Evolutionary conservation across 2,113 vertebrate species (phyloP).

Genomic region (Nesospiza acunhae): DNA sequence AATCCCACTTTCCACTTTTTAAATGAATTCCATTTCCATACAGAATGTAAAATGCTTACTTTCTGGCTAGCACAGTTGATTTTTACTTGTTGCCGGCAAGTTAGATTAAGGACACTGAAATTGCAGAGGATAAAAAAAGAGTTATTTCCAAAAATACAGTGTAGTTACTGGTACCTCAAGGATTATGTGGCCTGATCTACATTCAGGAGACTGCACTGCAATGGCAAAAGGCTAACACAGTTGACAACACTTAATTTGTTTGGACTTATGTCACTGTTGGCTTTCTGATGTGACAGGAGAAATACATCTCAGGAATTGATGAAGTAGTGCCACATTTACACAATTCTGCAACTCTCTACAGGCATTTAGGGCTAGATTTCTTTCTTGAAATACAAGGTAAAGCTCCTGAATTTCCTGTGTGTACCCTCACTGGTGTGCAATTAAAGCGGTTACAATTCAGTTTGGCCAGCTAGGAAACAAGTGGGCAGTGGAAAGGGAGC

Average conservation of each 20-base stretch:
- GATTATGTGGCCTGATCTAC: slow-evolving; percentile 14
- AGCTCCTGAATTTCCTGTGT: not conserved
- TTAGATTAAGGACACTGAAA: not conserved
- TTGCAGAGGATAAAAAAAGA: not conserved
- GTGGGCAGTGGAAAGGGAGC: not conserved
- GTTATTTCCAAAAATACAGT: slow-evolving; percentile 27
- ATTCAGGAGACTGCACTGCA: slow-evolving; percentile 16
- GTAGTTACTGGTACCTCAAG: slow-evolving; percentile 6
- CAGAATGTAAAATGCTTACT: not conserved
- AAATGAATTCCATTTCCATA: not conserved
- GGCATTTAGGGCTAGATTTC: not conserved
- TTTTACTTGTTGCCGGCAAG: not conserved
- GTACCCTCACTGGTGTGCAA: not conserved
- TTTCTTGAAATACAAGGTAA: not conserved
- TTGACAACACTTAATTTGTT: slow-evolving; percentile 53
- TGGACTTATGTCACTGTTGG: slow-evolving; percentile 33
- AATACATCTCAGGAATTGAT: not conserved
- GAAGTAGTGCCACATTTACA: not conserved
- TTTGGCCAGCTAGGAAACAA: not conserved
- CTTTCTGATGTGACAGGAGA: slow-evolving; percentile 45
- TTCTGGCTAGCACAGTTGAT: not conserved
- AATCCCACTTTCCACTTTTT: not conserved
- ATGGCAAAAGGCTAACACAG: slow-evolving; percentile 26
- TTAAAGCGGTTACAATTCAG: not conserved
- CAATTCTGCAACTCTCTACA: not conserved